Evolutionary conservation across 2,888 invertebrate species (phyloP).

Genomic region (Papilio gigon): DNA sequence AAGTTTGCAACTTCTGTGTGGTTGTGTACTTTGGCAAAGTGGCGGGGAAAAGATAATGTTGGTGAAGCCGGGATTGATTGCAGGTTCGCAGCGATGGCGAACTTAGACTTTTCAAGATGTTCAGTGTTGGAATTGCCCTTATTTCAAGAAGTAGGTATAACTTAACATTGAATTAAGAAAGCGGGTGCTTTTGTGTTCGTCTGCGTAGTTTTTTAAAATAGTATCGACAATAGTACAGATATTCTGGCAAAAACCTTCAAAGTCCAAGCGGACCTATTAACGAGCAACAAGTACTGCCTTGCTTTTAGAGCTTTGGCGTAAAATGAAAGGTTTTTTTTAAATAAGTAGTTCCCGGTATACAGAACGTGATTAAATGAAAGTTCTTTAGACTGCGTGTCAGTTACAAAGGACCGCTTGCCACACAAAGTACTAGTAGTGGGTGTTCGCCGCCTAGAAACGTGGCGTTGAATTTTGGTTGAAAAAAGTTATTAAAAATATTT

Average conservation of each 20-base stretch:
- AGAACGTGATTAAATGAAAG: neutral
- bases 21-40: neutral
- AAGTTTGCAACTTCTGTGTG: slow-evolving; percentile 7
- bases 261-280: neutral
- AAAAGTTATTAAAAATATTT: neutral
- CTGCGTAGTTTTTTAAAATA: neutral
- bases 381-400: neutral
- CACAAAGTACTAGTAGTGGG: neutral
- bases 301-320: neutral
- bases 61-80: neutral
- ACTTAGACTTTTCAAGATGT: neutral
- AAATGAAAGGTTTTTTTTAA: neutral
- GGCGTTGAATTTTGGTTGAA: neutral
- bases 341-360: neutral
- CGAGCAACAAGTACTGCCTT: slow-evolving; percentile 5
- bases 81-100: neutral
- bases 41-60: slow-evolving; percentile 5
- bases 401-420: neutral
- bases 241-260: neutral
- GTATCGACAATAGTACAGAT: no score
- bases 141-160: neutral
- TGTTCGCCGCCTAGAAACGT: neutral
- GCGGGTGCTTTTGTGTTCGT: neutral
- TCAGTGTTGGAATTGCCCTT: neutral
- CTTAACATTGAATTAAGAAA: neutral